A percentile compares a stretch with the other conserved stretches of the same genome.
Evolutionary conservation across 1,140 invertebrate genomes (phyloP).

Genomic region (Hylyphantes graminicola): DNA sequence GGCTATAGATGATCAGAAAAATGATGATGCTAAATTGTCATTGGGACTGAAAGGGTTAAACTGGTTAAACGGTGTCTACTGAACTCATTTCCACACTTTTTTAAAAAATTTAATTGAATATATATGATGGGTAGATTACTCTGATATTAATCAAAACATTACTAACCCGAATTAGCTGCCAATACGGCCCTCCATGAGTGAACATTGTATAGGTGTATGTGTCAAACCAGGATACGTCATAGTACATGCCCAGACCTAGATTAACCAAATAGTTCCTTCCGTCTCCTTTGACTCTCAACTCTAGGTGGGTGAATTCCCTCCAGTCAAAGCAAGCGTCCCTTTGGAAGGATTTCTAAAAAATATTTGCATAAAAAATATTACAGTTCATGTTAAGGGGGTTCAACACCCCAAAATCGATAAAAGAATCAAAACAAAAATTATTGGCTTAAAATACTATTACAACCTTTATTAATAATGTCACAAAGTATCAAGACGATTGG

Average conservation of each 20-base stretch:
- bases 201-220: conserved; percentile 83
- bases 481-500: no score
- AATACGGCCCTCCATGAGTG: conserved; percentile 95
- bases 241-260: conserved; percentile 76
- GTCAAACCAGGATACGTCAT: conserved; percentile 87
- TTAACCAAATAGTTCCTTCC: conserved; percentile 87
- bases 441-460: no score
- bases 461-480: no score
- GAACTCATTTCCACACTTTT: neutral
- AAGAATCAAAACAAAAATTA: no score
- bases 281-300: conserved; percentile 89
- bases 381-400: no score
- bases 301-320: conserved; percentile 82
- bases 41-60: no score
- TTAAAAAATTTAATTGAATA: neutral
- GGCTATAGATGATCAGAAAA: no score
- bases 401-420: no score
- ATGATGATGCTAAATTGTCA: no score
- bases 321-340: conserved; percentile 75
- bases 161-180: conserved; percentile 85
- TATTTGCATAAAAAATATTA: neutral
- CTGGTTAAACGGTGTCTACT: neutral
- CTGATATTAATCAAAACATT: neutral
- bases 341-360: conserved; percentile 83
- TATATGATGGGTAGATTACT: no score